Percentiles rank a stretch among this genome's conserved stretches.
Evolutionary conservation across 2,888 invertebrate genomes (phyloP).

Genomic region (Drosophila mimica): DNA sequence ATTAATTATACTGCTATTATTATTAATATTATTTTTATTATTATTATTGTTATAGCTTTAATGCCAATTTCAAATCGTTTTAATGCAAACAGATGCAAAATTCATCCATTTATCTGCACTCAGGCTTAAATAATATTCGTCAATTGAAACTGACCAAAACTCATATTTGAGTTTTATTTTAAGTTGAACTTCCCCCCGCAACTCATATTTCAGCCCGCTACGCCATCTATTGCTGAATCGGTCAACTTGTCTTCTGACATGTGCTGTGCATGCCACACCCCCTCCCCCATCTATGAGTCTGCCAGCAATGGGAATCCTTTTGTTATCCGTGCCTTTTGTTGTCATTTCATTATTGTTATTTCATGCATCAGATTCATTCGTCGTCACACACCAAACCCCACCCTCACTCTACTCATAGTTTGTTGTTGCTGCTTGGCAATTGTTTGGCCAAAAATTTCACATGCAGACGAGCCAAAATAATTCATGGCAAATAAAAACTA

Average conservation of each 20-base stretch:
- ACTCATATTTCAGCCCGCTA: not conserved
- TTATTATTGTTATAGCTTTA: conserved; percentile 14
- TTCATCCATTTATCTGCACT: conserved; percentile 55
- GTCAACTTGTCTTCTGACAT: conserved; percentile 61
- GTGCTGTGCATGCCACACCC: conserved; percentile 21
- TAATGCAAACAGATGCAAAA: conserved; percentile 43
- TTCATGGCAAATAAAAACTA: conserved; percentile 62
- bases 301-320: conserved; percentile 57
- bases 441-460: conserved; percentile 74
- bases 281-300: not conserved
- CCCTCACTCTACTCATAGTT: conserved; percentile 7
- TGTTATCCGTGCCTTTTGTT: conserved; percentile 77
- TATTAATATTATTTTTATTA: not conserved
- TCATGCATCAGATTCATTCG: conserved; percentile 77
- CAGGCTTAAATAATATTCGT: conserved; percentile 78
- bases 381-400: conserved; percentile 22
- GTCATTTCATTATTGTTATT: conserved; percentile 80
- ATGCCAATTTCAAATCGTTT: conserved; percentile 52
- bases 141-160: conserved; percentile 79
- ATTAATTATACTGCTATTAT: conserved; percentile 11
- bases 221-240: conserved; percentile 12
- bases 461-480: conserved; percentile 70
- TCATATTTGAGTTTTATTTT: conserved; percentile 66
- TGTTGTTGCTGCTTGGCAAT: conserved; percentile 36
- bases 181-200: conserved; percentile 12